Conservation (phyloP, 1,140 invertebrate genomes). For the Rhopalosiphum maidis region DNA sequence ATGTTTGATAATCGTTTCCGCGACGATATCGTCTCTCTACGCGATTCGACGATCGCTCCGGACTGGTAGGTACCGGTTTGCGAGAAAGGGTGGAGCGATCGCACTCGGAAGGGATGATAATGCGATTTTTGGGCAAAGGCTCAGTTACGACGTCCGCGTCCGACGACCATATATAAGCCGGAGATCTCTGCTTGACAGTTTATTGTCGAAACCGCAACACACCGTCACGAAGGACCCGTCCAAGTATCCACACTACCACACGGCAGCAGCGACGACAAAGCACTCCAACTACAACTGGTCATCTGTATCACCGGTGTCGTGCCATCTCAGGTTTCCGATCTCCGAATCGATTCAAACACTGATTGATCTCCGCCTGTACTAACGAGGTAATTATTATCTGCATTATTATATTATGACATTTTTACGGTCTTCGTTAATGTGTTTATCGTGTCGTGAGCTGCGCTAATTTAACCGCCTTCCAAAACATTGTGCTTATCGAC, state of each 20-base stretch:
- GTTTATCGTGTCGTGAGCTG: no score
- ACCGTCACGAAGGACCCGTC: background rate
- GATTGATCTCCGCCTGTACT: no score
- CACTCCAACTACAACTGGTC: no score
- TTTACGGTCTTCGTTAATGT: no score
- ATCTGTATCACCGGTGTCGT: no score
- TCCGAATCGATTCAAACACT: no score
- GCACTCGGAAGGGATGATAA: slow-evolving; percentile 13
- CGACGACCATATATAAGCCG: background rate
- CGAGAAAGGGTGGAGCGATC: slow-evolving; percentile 26
- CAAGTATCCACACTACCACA: background rate
- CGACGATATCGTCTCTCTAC: background rate
- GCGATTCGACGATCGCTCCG: background rate
- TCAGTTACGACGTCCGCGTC: background rate
- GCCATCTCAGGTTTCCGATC: no score
- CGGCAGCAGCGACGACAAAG: no score
- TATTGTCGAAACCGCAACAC: background rate
- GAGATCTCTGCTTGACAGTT: background rate
- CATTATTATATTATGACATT: no score
- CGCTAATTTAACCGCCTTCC: no score
- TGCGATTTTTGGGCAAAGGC: background rate
- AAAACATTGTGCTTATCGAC: no score
- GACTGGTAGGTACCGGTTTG: background rate
- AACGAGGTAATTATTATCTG: no score
- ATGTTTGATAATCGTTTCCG: background rate